These are phyloP conservation scores for Pseudorectes ferrugineus DNA, from an alignment of 2,113 vertebrate species.

Conservation along the genomic window DNA sequence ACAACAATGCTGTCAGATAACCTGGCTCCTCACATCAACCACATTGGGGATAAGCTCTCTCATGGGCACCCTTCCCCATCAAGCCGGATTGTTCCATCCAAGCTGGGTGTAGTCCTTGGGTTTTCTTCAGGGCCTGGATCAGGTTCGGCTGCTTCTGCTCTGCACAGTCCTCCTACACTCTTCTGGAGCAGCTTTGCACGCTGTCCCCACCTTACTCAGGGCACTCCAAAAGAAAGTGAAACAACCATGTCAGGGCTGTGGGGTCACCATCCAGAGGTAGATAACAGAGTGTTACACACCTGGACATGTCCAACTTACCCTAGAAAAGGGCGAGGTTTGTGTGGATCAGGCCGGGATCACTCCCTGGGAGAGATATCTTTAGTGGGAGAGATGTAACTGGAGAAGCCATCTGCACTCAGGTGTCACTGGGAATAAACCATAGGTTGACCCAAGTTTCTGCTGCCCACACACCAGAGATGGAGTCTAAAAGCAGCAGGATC, in stretches of 20 bases:
- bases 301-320: background rate
- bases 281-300: background rate
- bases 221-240: background rate
- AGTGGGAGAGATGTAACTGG: background rate
- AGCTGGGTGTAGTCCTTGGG: background rate
- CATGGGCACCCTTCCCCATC: background rate
- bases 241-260: accelerated
- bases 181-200: accelerated
- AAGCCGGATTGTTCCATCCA: background rate
- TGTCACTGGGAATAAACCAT: background rate
- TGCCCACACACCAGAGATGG: background rate
- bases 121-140: background rate
- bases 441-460: background rate
- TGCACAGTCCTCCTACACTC: background rate
- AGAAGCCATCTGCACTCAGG: background rate
- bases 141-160: background rate
- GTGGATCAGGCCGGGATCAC: background rate
- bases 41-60: background rate
- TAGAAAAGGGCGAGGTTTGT: background rate
- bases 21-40: background rate
- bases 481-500: background rate
- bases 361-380: background rate
- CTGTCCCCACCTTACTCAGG: background rate
- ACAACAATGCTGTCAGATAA: background rate
- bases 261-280: background rate